Evolutionary conservation across 2,888 invertebrate genomes (phyloP), one percentile per base, ranked within the genome.

Genomic region (Antheraea assamensis): DNA sequence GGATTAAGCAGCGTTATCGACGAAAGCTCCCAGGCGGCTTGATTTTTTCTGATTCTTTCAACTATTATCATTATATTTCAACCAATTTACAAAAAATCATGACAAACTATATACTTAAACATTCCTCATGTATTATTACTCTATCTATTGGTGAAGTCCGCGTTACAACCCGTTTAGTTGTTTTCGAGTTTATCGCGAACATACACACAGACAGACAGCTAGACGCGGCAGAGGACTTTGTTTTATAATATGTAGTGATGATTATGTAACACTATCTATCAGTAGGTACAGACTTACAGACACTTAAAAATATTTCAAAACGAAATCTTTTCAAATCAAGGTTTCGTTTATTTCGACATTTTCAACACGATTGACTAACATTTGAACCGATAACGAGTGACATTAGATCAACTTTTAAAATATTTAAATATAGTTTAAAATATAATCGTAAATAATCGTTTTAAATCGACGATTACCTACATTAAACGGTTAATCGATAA

Each of bases 241-340:
- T 35, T 35, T 35, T 35, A 35, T 35, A 35, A 3, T 35, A 35
- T 35, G 35, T 35, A 35, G 7, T 35, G 35, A 55, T 52, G 17
- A 52, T 52, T 52, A 52, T 52, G 52, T 52, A 19, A 24, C 3
- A 58, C 1, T 5, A 30, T 58, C 17, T 30, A 8, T 64, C 27
- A 64, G 2, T 61, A 27, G 10, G 27, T 5, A 61, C 58, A 64
- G 4, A 64, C 61, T 64, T 64, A 64, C 61, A 68, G 68, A 35
- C 35, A 35, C 68, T 35, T 21, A 35, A 68, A 21, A 68, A 35
- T 35, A 68, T 68, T 68, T 68, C 35, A 35, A 68, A 68, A 68
- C 35, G n/a, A 68, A 68, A 68, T 68, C 68, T 68, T 68, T 31
- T 68, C 68, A 68, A 68, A 68, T 68, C 68, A 68, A 68, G 68